Percentiles rank a stretch among this genome's conserved stretches.
Conservation (phyloP, 1,140 invertebrate species). For the Papilio aristodemus region DNA sequence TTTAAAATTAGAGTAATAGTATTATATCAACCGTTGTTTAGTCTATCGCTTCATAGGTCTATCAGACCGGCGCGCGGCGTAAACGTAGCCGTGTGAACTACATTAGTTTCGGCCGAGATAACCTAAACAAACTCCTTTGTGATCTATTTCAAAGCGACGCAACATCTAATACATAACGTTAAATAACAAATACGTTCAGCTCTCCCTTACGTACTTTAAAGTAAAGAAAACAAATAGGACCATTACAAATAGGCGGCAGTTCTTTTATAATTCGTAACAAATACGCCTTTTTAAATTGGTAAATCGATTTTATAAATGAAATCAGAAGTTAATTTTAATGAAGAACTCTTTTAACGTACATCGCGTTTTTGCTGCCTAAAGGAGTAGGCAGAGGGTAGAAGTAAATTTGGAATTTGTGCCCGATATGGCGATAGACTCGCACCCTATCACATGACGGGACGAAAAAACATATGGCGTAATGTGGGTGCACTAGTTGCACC, state of each 20-base stretch:
- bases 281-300: not conserved
- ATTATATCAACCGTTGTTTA: conserved; percentile 2
- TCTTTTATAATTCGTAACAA: conserved; percentile 17
- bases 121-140: conserved; percentile 29
- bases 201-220: conserved; percentile 27
- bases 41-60: conserved; percentile 14
- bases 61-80: not conserved
- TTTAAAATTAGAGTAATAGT: not conserved
- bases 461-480: no score
- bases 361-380: no score
- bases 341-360: not conserved
- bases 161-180: conserved; percentile 32
- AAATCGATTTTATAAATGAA: not conserved
- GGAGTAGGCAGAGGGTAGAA: no score
- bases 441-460: no score
- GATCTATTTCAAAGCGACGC: conserved; percentile 29
- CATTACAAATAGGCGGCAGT: conserved; percentile 3
- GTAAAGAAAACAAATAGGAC: conserved; percentile 20
- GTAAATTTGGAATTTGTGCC: no score
- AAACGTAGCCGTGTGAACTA: conserved; percentile 29
- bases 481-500: no score
- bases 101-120: conserved; percentile 25
- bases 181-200: conserved; percentile 23
- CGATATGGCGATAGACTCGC: no score
- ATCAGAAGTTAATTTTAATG: not conserved